Evolutionary conservation across 1,140 invertebrate species (phyloP), one percentile per base, ranked within the genome.

Genomic region (Stenopsyche tienmushanensis): DNA sequence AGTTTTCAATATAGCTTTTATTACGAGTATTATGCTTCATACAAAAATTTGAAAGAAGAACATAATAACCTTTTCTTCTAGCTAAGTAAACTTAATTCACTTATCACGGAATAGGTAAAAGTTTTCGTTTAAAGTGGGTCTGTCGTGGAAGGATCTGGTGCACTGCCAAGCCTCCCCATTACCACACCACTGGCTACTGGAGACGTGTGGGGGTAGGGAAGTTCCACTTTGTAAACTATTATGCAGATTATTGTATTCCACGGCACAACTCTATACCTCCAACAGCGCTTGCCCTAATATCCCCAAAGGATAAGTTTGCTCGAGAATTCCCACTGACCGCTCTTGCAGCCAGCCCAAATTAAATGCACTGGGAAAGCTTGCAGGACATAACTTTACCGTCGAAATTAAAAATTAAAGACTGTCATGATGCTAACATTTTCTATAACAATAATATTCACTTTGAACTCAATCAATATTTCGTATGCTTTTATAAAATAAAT

Each of bases 191-290:
- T 18, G 17, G 42, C 58, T 3, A 60, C 29, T 25, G n/a, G 52
- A 25, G 52, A 10, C 23, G n/a, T 7, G 3, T 29, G 53, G 34
- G 17, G n/a, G 8, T 41, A 29, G 20, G 44, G n/a, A 54, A 64
- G 41, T 64, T 64, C 41, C 50, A 64, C 62, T 64, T 64, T 64
- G 50, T 45, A 64, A 64, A 54, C 50, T 54, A 64, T 64, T 64
- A 64, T 64, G 62, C 62, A 64, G 62, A 64, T 64, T 64, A 64
- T 64, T 64, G 62, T 60, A 47, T 60, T 44, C 49, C 18, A 45
- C 20, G n/a, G 49, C n/a, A 20, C 54, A 2, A 10, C 39, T 25
- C 25, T 29, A 29, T 29, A 17, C n/a, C 23, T 20, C 25, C 39
- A 10, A 13, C 15, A 49, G 17, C 15, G 57, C 23, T 47, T 47